phyloP scores from a whole-genome alignment of 1,140 invertebrate genomes.

The Bradysia coprophila region DNA sequence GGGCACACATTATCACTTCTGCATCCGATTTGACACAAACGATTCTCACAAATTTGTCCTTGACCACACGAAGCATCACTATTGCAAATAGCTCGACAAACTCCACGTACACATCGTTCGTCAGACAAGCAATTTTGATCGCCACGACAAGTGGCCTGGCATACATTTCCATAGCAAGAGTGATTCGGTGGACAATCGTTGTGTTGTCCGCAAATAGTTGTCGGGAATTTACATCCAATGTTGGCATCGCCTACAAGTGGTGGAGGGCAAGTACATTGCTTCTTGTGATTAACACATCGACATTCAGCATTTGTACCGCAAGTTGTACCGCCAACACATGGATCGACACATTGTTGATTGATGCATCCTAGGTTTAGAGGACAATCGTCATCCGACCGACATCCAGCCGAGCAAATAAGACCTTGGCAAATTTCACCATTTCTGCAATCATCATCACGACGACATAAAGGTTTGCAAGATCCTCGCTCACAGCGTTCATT shows the following conservation, averaged over 20 bases:
- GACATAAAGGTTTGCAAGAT: conserved; percentile 51
- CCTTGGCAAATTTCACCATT: conserved; percentile 70
- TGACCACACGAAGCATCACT: conserved; percentile 58
- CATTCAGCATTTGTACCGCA: conserved; percentile 72
- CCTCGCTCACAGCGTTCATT: conserved; percentile 59
- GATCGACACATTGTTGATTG: conserved; percentile 55
- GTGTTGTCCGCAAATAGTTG: conserved; percentile 36
- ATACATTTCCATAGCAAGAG: conserved; percentile 52
- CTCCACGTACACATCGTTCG: conserved; percentile 61
- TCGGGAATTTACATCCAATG: conserved; percentile 46
- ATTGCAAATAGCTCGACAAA: conserved; percentile 68
- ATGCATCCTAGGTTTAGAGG: conserved; percentile 45
- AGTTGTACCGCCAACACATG: conserved; percentile 51
- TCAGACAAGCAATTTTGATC: conserved; percentile 64
- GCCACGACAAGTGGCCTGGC: conserved; percentile 55
- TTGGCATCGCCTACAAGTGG: conserved; percentile 55
- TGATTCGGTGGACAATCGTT: conserved; percentile 45
- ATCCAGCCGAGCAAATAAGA: conserved; percentile 56
- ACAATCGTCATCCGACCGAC: conserved; percentile 63
- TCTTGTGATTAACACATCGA: conserved; percentile 42
- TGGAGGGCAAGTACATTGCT: conserved; percentile 51
- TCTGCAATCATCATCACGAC: conserved; percentile 59
- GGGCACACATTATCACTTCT: conserved; percentile 62
- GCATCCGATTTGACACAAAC: conserved; percentile 69
- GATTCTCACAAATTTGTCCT: conserved; percentile 70